phyloP scores from a whole-genome alignment of 92 coral and sea anemone species.

The Actinernus sp. region DNA sequence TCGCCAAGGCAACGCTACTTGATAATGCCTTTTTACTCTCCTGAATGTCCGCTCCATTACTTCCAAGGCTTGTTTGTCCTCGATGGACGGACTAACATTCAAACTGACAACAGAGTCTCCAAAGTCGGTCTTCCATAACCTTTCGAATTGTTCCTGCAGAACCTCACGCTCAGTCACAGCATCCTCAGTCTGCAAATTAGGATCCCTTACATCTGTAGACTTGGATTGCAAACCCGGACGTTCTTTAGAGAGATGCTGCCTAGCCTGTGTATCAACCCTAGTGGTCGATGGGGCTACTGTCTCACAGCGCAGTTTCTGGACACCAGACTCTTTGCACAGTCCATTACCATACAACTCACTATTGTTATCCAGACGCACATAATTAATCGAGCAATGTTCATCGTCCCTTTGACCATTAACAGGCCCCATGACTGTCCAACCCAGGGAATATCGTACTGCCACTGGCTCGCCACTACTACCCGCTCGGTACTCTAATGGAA shows the following conservation, averaged over 20 bases:
- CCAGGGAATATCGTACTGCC: slow-evolving; percentile 13
- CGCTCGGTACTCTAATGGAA: slow-evolving; percentile 1
- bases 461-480: not conserved
- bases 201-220: not conserved
- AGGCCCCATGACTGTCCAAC: slow-evolving; percentile 67
- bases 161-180: slow-evolving; percentile 17
- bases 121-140: slow-evolving; percentile 51
- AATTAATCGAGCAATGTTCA: slow-evolving; percentile 25
- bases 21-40: slow-evolving; percentile 35
- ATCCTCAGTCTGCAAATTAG: slow-evolving; percentile 8
- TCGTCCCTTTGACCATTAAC: slow-evolving; percentile 12
- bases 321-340: slow-evolving; percentile 7
- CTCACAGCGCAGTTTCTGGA: slow-evolving; percentile 1
- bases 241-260: too few relatives aligned
- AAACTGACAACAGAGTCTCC: slow-evolving; percentile 30
- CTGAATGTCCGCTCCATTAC: slow-evolving; percentile 39
- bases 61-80: slow-evolving; percentile 55
- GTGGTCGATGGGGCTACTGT: too few relatives aligned
- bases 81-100: slow-evolving; percentile 27
- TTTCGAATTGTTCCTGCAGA: slow-evolving; percentile 18
- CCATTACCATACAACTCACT: slow-evolving; percentile 16
- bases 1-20: slow-evolving; percentile 67
- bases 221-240: not conserved
- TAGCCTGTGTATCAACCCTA: too few relatives aligned
- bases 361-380: slow-evolving; percentile 19